Conservation (phyloP, 1,140 invertebrate species). For the Monomorium pharaonis region DNA sequence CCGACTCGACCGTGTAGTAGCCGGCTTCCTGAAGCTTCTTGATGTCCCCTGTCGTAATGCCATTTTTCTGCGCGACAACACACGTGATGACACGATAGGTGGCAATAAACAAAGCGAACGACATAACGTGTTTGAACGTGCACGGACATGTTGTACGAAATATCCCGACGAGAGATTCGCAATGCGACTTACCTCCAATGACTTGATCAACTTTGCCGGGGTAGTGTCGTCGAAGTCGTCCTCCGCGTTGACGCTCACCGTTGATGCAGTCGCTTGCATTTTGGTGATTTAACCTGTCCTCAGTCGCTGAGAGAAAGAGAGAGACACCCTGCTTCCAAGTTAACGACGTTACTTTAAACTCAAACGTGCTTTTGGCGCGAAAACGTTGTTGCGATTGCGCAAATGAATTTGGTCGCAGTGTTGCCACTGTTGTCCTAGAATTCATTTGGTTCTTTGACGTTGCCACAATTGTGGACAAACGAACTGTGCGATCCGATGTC, state of each 20-base stretch:
- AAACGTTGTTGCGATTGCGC: background rate
- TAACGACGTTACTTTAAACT: background rate
- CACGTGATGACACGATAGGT: background rate
- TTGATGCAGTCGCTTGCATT: constrained; percentile 70
- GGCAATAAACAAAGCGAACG: background rate
- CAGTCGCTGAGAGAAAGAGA: too few species aligned
- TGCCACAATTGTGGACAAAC: too few species aligned
- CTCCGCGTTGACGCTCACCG: constrained; percentile 68
- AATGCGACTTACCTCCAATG: constrained; percentile 75
- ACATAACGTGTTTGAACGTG: background rate
- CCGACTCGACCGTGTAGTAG: constrained; percentile 97
- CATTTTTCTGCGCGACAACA: constrained; percentile 88
- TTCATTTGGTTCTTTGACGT: too few species aligned
- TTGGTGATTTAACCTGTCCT: background rate
- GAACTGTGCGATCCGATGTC: too few species aligned
- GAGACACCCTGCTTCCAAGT: background rate
- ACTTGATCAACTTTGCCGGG: constrained; percentile 78
- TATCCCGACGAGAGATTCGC: too few species aligned
- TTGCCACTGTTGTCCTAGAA: too few species aligned
- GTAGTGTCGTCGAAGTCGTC: constrained; percentile 78
- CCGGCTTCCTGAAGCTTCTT: constrained; percentile 98
- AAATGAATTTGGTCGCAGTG: too few species aligned
- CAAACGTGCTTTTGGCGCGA: constrained; percentile 6
- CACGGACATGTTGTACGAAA: background rate
- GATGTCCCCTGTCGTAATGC: constrained; percentile 95